Conservation (phyloP, 2,888 invertebrate genomes). For the Selenia dentaria region DNA sequence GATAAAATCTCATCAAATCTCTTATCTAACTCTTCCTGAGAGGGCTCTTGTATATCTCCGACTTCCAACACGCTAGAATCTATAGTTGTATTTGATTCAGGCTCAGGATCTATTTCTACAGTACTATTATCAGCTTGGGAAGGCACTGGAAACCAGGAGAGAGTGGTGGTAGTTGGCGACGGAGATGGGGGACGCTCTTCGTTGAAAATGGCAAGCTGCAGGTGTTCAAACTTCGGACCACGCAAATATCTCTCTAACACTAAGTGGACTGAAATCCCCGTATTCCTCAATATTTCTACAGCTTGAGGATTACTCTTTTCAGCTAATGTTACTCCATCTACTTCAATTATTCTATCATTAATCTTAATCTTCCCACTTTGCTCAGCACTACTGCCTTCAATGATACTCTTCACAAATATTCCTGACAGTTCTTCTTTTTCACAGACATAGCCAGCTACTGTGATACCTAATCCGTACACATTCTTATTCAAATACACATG, state of each 20-base stretch:
- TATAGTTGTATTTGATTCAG: slow-evolving; percentile 92
- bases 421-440: slow-evolving; percentile 99
- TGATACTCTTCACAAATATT: slow-evolving; percentile 99
- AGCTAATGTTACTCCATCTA: slow-evolving; percentile 94
- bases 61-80: slow-evolving; percentile 89
- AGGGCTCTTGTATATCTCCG: slow-evolving; percentile 76
- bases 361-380: slow-evolving; percentile 95
- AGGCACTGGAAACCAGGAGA: slow-evolving; percentile 93
- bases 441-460: slow-evolving; percentile 98
- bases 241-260: slow-evolving; percentile 96
- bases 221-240: slow-evolving; percentile 96
- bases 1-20: slow-evolving; percentile 85
- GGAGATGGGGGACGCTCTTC: slow-evolving; percentile 85
- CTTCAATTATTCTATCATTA: slow-evolving; percentile 99
- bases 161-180: slow-evolving; percentile 91
- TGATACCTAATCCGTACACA: slow-evolving; percentile 96
- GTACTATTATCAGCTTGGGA: slow-evolving; percentile 86
- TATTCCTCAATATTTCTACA: slow-evolving; percentile 96
- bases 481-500: slow-evolving; percentile 96
- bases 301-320: slow-evolving; percentile 98
- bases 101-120: slow-evolving; percentile 89
- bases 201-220: slow-evolving; percentile 93
- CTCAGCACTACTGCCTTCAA: slow-evolving; percentile 98
- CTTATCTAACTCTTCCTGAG: slow-evolving; percentile 75
- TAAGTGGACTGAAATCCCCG: slow-evolving; percentile 95